These are phyloP conservation scores for Aphelenchoides fujianensis DNA, from an alignment of 1,140 invertebrate genomes.

Conservation along the genomic window DNA sequence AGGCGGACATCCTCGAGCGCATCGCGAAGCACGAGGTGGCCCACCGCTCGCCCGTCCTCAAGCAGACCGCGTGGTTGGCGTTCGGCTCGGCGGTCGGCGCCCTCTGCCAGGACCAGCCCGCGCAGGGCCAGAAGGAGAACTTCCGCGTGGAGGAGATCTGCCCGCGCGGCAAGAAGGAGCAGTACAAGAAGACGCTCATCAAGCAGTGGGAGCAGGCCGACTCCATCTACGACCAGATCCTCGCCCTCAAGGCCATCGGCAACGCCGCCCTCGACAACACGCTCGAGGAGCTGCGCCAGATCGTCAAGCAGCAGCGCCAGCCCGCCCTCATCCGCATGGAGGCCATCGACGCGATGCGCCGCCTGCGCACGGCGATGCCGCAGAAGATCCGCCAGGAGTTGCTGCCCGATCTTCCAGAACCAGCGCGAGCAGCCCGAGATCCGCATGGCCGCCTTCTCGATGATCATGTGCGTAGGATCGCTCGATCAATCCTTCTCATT, in stretches of 20 bases:
- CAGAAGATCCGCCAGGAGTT: constrained; percentile 38
- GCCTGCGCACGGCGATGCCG: constrained; percentile 33
- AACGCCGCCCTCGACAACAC: constrained; percentile 49
- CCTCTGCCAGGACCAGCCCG: constrained; percentile 36
- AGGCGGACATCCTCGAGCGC: constrained; percentile 18
- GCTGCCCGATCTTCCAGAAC: constrained; percentile 46
- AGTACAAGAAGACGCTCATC: constrained; percentile 33
- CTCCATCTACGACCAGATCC: constrained; percentile 45
- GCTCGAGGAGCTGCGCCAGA: constrained; percentile 34
- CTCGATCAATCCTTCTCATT: background rate
- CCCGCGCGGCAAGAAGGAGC: constrained; percentile 37
- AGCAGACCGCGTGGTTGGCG: constrained; percentile 40
- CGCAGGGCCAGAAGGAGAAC: constrained; percentile 13
- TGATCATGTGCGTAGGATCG: constrained; percentile 31
- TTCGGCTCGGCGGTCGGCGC: constrained; percentile 39
- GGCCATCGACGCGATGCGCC: constrained; percentile 31
- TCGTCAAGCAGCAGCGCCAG: constrained; percentile 31
- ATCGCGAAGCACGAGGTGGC: constrained; percentile 34
- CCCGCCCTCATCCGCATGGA: constrained; percentile 35
- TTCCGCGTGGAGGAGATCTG: constrained; percentile 33
- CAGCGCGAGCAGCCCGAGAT: constrained; percentile 40
- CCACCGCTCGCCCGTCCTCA: constrained; percentile 21
- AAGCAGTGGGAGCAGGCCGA: constrained; percentile 5
- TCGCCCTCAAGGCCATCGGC: constrained; percentile 43
- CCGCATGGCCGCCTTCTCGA: constrained; percentile 46